Conservation (phyloP, 2,888 invertebrate species). For the Xylota segnis region DNA sequence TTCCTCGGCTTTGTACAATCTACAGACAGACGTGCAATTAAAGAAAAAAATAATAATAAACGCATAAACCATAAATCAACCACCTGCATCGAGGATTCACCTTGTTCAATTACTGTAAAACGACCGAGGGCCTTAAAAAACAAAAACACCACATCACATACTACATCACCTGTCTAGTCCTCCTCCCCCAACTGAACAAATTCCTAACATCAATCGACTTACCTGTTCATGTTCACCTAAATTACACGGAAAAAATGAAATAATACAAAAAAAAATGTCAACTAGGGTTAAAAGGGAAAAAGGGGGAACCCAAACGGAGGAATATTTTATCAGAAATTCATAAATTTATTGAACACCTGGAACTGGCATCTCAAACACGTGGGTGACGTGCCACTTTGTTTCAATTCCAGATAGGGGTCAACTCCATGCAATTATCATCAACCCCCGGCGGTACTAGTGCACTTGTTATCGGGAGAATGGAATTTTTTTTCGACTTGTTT, state of each 20-base stretch:
- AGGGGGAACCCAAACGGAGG: background rate
- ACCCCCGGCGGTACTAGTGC: slow-evolving; percentile 14
- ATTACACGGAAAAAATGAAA: slow-evolving; percentile 35
- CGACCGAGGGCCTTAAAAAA: background rate
- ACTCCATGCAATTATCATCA: slow-evolving; percentile 31
- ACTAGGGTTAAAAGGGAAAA: slow-evolving; percentile 69
- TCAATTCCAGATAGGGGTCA: slow-evolving; percentile 32
- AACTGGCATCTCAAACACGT: slow-evolving; percentile 78
- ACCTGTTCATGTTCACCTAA: slow-evolving; percentile 49
- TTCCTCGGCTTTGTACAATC: too few relatives aligned
- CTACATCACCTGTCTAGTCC: slow-evolving; percentile 41
- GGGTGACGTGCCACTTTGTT: slow-evolving; percentile 63
- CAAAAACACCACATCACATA: background rate
- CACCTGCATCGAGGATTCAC: slow-evolving; percentile 75
- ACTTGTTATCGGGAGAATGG: slow-evolving; percentile 44
- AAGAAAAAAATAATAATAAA: slow-evolving; percentile 1
- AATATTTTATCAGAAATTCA: slow-evolving; percentile 79
- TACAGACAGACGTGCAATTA: background rate
- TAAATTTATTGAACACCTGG: slow-evolving; percentile 82
- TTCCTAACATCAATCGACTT: slow-evolving; percentile 24
- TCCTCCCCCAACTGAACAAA: background rate
- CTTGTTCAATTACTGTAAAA: slow-evolving; percentile 54
- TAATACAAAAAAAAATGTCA: slow-evolving; percentile 76
- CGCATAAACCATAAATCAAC: slow-evolving; percentile 68
- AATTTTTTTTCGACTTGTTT: slow-evolving; percentile 8